These are phyloP conservation scores for Bombus superbus DNA, from an alignment of 1,140 invertebrate genomes.

Conservation along the genomic window DNA sequence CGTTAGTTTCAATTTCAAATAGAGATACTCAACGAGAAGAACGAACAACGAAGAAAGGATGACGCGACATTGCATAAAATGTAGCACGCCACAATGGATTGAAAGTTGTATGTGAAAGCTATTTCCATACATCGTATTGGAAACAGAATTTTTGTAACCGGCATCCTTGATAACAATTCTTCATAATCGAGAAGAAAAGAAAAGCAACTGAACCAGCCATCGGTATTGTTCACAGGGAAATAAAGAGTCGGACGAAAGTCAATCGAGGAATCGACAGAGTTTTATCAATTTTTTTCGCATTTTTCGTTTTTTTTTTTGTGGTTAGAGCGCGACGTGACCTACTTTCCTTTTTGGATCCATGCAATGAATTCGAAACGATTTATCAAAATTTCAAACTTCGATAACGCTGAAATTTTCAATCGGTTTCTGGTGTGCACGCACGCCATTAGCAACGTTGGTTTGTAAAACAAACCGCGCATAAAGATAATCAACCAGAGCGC, in stretches of 20 bases:
- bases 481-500: not conserved
- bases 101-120: not conserved
- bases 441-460: not conserved
- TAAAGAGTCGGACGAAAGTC: not conserved
- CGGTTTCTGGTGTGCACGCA: not conserved
- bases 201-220: too few species aligned
- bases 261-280: not conserved
- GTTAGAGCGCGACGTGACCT: not conserved
- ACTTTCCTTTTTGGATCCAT: not conserved
- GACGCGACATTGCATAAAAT: not conserved
- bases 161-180: not conserved
- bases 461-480: conserved; percentile 1
- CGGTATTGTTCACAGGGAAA: not conserved
- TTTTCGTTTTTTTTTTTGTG: too few species aligned
- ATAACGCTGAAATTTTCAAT: conserved; percentile 28
- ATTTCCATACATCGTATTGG: not conserved
- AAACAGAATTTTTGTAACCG: not conserved
- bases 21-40: not conserved
- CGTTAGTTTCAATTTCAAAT: not conserved
- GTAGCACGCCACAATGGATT: not conserved
- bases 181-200: conserved; percentile 1
- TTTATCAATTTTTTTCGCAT: not conserved
- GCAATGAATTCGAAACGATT: conserved; percentile 3
- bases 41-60: not conserved
- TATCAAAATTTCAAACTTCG: conserved; percentile 17